phyloP scores from a whole-genome alignment of 30 jellyfish, hydroid and myxozoan species.

The Calvadosia cruxmelitensis region DNA sequence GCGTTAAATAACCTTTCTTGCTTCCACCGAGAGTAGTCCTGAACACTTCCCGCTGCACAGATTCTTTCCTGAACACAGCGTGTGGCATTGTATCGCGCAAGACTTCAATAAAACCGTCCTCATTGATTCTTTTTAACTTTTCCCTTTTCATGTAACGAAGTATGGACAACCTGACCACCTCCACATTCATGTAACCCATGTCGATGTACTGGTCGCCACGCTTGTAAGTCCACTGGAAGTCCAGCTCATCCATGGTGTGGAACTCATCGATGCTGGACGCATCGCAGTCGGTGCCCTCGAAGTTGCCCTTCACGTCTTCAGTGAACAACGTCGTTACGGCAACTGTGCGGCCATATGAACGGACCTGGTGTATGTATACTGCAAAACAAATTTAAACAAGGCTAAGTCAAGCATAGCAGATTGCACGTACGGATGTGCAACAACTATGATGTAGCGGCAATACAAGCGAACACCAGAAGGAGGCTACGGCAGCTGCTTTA shows the following conservation, averaged over 20 bases:
- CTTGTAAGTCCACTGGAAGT: slow-evolving; percentile 84
- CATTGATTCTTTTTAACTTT: not conserved
- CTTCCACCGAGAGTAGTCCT: slow-evolving; percentile 3
- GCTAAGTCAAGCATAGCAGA: no score
- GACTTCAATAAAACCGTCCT: not conserved
- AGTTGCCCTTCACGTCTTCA: slow-evolving; percentile 51
- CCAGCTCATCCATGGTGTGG: slow-evolving; percentile 61
- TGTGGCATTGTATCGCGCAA: not conserved
- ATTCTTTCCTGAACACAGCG: slow-evolving; percentile 13
- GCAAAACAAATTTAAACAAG: no score
- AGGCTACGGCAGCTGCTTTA: no score
- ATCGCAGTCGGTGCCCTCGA: slow-evolving; percentile 53
- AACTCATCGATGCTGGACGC: slow-evolving; percentile 32
- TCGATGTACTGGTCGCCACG: slow-evolving; percentile 71
- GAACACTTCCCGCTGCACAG: slow-evolving; percentile 21
- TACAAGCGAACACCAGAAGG: no score
- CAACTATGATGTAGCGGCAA: no score
- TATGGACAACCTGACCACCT: slow-evolving; percentile 12
- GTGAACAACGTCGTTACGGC: slow-evolving; percentile 81
- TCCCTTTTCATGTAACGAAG: not conserved
- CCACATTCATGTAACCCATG: slow-evolving; percentile 81
- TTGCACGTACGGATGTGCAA: no score
- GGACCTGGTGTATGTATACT: slow-evolving; percentile 83
- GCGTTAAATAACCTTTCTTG: slow-evolving; percentile 42
- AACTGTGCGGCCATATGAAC: slow-evolving; percentile 73